Conservation (phyloP, 92 coral and sea anemone genomes). For the Epizoanthus ramosus region DNA sequence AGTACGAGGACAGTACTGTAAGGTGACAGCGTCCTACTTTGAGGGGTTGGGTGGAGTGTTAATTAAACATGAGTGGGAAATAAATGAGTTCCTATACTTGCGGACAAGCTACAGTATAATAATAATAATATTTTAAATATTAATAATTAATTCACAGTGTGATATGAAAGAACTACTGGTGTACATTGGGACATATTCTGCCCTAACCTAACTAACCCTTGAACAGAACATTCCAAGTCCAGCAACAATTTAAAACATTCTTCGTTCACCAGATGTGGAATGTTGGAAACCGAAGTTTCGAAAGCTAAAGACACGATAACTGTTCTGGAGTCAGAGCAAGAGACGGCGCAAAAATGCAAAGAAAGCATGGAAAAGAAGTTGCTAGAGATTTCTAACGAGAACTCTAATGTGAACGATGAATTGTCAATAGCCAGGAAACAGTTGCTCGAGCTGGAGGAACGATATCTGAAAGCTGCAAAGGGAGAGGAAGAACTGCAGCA, state of each 20-base stretch:
- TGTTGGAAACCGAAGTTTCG: slow-evolving; percentile 65
- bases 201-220: not conserved
- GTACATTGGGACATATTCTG: no score
- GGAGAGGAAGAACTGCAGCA: slow-evolving; percentile 72
- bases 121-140: no score
- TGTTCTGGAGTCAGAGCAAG: slow-evolving; percentile 69
- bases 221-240: slow-evolving; percentile 17
- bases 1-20: no score
- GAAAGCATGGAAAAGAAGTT: slow-evolving; percentile 61
- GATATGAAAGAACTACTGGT: no score
- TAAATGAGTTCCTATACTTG: no score
- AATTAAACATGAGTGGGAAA: no score
- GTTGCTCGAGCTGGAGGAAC: slow-evolving; percentile 68
- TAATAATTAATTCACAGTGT: no score
- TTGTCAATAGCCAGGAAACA: slow-evolving; percentile 60
- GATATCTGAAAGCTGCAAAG: slow-evolving; percentile 59
- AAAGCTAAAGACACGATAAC: slow-evolving; percentile 65
- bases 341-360: slow-evolving; percentile 65
- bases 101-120: no score
- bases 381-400: slow-evolving; percentile 56
- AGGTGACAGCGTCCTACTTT: no score
- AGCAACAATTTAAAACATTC: no score
- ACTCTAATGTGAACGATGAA: slow-evolving; percentile 57
- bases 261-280: slow-evolving; percentile 48
- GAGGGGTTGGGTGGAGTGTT: no score